phyloP scores from a whole-genome alignment of 2,797 vertebrate genomes.

The Sardinella longiceps region DNA sequence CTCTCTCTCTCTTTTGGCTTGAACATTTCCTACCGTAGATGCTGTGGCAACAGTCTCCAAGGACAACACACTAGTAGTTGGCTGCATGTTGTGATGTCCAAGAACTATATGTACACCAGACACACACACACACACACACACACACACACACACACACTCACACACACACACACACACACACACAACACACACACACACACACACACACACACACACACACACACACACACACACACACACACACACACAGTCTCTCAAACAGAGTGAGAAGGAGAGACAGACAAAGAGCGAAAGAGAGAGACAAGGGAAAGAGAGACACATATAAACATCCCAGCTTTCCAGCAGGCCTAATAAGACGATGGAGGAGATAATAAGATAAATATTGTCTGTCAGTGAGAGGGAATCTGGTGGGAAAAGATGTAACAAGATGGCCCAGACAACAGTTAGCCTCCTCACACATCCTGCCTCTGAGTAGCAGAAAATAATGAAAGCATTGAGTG shows the following conservation, averaged over 20 bases:
- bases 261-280: not conserved
- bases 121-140: constrained; percentile 1
- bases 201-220: not conserved
- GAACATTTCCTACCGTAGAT: constrained; percentile 66
- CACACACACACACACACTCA: constrained; percentile 29
- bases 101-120: constrained; percentile 47
- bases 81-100: constrained; percentile 49
- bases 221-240: not conserved
- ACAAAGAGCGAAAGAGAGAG: no score
- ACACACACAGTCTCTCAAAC: not conserved
- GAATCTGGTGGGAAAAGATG: not conserved
- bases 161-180: constrained; percentile 9
- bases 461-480: not conserved
- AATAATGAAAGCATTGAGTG: not conserved
- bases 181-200: not conserved
- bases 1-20: constrained; percentile 40
- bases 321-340: not conserved
- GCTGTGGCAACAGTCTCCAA: constrained; percentile 76
- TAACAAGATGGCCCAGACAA: not conserved
- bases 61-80: constrained; percentile 66
- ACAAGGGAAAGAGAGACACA: not conserved
- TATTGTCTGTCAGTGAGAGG: not conserved
- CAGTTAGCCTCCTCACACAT: not conserved
- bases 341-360: not conserved
- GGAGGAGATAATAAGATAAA: not conserved